These are phyloP conservation scores for Okapia johnstoni DNA, from an alignment of 2,113 vertebrate genomes.

Conservation along the genomic window DNA sequence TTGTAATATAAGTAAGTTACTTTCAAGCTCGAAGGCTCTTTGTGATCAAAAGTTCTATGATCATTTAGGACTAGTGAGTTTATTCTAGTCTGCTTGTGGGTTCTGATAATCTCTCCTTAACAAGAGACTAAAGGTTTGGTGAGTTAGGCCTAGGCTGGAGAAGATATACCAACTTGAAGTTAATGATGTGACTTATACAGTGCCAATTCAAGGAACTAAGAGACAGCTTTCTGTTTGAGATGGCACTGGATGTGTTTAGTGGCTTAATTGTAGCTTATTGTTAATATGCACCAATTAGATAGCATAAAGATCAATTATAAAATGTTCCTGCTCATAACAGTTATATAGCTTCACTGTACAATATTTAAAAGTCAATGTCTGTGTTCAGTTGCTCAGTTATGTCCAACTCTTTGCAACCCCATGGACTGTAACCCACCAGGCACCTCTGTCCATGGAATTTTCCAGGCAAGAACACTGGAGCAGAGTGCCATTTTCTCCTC, in stretches of 20 bases:
- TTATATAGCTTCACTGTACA: background rate
- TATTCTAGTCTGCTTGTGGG: background rate
- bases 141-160: background rate
- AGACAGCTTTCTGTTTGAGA: background rate
- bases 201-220: background rate
- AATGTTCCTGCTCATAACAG: background rate
- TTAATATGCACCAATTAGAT: background rate
- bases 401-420: background rate
- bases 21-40: background rate
- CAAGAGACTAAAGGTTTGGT: background rate
- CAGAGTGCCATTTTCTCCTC: background rate
- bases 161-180: background rate
- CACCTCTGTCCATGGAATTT: background rate
- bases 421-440: background rate
- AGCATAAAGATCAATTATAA: background rate
- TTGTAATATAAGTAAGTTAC: background rate
- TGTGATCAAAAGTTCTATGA: background rate
- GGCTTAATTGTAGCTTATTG: background rate
- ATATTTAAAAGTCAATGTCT: background rate
- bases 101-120: background rate
- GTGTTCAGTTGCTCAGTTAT: background rate
- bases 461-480: background rate
- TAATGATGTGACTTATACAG: background rate
- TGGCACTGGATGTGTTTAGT: background rate
- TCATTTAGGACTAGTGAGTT: background rate